Conservation (phyloP, 1,140 invertebrate genomes). For the Drosophila azteca region DNA sequence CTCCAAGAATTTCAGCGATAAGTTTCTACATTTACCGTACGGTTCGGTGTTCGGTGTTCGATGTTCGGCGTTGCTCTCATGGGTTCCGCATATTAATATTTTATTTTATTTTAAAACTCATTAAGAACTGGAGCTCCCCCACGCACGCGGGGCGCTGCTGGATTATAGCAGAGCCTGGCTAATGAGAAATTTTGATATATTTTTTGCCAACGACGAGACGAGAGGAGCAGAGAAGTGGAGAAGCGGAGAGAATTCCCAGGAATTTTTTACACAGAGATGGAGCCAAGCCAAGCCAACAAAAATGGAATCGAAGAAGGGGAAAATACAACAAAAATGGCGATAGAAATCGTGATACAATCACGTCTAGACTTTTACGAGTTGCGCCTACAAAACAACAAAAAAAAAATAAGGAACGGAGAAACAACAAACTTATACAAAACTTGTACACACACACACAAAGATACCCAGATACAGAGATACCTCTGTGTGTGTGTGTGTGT, state of each 20-base stretch:
- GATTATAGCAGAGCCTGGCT: conserved; percentile 22
- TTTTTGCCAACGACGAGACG: conserved; percentile 11
- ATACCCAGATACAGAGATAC: no score
- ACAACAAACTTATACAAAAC: conserved; percentile 31
- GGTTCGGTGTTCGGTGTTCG: no score
- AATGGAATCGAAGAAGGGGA: conserved; percentile 56
- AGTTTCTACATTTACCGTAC: conserved; percentile 16
- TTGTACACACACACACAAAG: neutral
- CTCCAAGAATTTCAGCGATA: neutral
- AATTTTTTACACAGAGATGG: conserved; percentile 34
- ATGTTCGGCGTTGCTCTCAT: neutral
- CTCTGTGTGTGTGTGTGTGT: neutral
- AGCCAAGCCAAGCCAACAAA: neutral
- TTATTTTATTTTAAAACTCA: conserved; percentile 28
- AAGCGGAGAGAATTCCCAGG: conserved; percentile 44
- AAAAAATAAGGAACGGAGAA: conserved; percentile 6
- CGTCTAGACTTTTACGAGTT: conserved; percentile 82
- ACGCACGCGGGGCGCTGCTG: conserved; percentile 22
- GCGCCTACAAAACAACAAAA: conserved; percentile 66
- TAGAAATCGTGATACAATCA: conserved; percentile 83
- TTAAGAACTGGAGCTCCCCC: conserved; percentile 31
- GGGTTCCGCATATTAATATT: conserved; percentile 34
- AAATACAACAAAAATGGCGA: conserved; percentile 78
- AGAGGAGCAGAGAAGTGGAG: no score
- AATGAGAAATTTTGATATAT: conserved; percentile 43